Conservation (phyloP, 2,797 vertebrate species). For the Macropodus opercularis region DNA sequence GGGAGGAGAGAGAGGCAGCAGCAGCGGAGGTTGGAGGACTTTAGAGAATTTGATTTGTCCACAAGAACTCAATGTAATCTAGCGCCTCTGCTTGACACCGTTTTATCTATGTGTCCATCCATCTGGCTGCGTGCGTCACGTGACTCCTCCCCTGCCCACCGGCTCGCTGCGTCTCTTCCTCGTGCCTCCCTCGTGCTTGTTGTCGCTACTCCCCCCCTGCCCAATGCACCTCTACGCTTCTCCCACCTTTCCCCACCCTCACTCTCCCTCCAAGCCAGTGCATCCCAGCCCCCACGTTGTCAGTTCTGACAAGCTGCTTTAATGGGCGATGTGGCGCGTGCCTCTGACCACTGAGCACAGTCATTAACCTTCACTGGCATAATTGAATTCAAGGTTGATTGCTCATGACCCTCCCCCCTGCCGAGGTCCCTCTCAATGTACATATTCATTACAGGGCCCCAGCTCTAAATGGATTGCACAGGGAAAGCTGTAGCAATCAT, state of each 20-base stretch:
- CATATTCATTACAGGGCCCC: slow-evolving; percentile 96
- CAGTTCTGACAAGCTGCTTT: slow-evolving; percentile 91
- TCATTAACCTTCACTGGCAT: slow-evolving; percentile 99
- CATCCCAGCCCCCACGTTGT: slow-evolving; percentile 88
- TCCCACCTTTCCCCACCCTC: slow-evolving; percentile 51
- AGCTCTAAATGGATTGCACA: slow-evolving; percentile 97
- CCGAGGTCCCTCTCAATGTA: slow-evolving; percentile 94
- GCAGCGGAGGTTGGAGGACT: slow-evolving; percentile 68
- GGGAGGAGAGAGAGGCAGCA: slow-evolving; percentile 11
- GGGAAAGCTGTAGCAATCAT: slow-evolving; percentile 94
- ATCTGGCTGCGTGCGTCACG: slow-evolving; percentile 53
- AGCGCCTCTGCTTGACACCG: slow-evolving; percentile 85
- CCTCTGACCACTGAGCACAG: slow-evolving; percentile 96
- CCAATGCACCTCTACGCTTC: slow-evolving; percentile 36
- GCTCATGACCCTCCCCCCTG: slow-evolving; percentile 92
- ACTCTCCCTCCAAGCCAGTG: slow-evolving; percentile 77
- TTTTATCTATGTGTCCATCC: slow-evolving; percentile 85
- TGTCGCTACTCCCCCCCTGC: slow-evolving; percentile 34
- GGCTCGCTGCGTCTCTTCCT: slow-evolving; percentile 14
- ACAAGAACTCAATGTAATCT: slow-evolving; percentile 87
- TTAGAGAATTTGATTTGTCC: slow-evolving; percentile 91
- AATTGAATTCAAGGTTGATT: slow-evolving; percentile 99
- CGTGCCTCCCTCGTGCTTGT: slow-evolving; percentile 46
- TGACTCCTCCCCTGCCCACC: slow-evolving; percentile 54
- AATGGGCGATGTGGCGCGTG: slow-evolving; percentile 91